Conservation (phyloP, 1,140 invertebrate genomes). For the Drosophila athabasca region DNA sequence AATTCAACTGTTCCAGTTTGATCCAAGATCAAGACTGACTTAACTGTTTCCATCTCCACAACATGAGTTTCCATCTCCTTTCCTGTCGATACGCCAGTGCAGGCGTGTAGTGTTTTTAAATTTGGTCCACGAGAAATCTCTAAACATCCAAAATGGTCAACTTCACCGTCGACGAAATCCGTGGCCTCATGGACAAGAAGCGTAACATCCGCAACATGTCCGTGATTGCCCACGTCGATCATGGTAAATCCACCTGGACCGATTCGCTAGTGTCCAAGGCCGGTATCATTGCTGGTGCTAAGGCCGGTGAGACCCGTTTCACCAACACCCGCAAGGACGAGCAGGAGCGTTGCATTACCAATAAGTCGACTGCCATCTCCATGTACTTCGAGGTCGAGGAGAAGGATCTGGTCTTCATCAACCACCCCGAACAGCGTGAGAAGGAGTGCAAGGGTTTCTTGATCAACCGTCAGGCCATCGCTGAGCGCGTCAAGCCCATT, state of each 20-base stretch:
- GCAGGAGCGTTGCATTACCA: conserved; percentile 99
- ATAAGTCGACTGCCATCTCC: conserved; percentile 99
- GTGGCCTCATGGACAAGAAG: conserved; percentile 99
- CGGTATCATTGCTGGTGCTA: conserved; percentile 99
- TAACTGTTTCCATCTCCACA: too few relatives aligned
- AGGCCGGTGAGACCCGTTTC: conserved; percentile 99
- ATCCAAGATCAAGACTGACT: too few relatives aligned
- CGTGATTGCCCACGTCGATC: conserved; percentile 99
- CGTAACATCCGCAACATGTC: conserved; percentile 99
- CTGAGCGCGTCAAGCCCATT: conserved; percentile 99
- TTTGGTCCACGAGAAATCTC: conserved; percentile 87
- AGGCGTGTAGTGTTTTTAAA: conserved; percentile 91
- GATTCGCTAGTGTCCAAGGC: conserved; percentile 99
- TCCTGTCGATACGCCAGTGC: conserved; percentile 91
- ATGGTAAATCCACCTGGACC: conserved; percentile 99
- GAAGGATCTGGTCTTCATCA: conserved; percentile 96
- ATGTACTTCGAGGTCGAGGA: conserved; percentile 98
- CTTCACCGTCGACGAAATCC: conserved; percentile 99
- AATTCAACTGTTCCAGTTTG: too few relatives aligned
- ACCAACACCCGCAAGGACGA: conserved; percentile 99
- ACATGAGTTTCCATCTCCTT: too few relatives aligned
- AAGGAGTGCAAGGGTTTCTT: conserved; percentile 97
- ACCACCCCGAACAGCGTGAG: conserved; percentile 93
- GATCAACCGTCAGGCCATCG: conserved; percentile 99
- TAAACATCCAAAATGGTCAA: conserved; percentile 97